Base-by-base conservation (phyloP, 2,888 invertebrate species). In the Amiota minor region DNA sequence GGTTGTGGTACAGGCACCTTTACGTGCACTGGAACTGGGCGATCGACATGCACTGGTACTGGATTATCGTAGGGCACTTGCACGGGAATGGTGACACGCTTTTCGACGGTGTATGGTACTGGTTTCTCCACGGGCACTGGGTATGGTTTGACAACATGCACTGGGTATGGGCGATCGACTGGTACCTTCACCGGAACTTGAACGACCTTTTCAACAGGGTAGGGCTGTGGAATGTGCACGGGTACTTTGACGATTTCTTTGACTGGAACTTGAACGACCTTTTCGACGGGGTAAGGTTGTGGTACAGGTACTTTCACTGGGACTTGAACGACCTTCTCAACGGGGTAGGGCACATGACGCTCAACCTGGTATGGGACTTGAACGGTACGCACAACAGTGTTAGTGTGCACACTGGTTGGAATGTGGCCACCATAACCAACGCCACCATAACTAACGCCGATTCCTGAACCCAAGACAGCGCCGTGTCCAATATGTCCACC, bases 261-360 rank as follows among this genome's bases (percentile, higher is more conserved):
- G 14, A 95, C 89, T 87, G 93, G 93, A 88, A 94, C 94, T 89
- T 94, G 94, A 45, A 95, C 95, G 78, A 95, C 94, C 89, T 94
- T 95, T 89, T 94, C 94, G 18, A 95, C 95, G 78, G 95, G 95
- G 90, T 95, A 95, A 80, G 95, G 95, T 84, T 94, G 94, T 75
- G 95, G 94, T 72, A 95, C 95, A 72, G 92, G 91, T 72, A 95
- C 95, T 90, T 95, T 95, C 82, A 95, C 95, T 86, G 95, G 94
- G 89, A 93, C 93, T 74, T 95, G 95, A 70, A 95, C 93, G 86
- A 92, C 92, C 91, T 93, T 95, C 90, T 95, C 95, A 56, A 95
- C 95, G 59, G 95, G 95, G 90, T 95, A 95, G 4, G 95, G 95
- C 46, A 93, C 93, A 71, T 89, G 92, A 56, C 94, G 93, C 86